These are phyloP conservation scores for Steatocranus sp. DNA, from an alignment of 2,797 vertebrate species.

Conservation along the genomic window DNA sequence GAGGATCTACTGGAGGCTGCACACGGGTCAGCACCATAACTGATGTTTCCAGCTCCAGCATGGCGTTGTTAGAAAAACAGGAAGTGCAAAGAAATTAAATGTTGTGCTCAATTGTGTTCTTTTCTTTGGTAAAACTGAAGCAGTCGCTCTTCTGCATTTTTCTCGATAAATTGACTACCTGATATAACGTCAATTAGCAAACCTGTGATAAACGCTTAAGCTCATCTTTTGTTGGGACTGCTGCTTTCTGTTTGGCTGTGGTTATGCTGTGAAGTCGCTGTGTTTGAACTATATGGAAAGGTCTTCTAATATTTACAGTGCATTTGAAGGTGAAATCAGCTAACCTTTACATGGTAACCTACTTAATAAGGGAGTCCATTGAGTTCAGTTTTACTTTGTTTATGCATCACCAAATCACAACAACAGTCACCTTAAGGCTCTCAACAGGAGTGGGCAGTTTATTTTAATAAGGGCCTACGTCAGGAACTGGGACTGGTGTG, in stretches of 20 bases:
- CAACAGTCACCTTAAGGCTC: neutral
- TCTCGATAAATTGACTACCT: neutral
- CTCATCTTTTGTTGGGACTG: neutral
- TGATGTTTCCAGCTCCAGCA: constrained; percentile 57
- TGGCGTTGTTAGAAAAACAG: constrained; percentile 7
- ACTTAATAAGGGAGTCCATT: neutral
- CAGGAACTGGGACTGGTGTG: neutral
- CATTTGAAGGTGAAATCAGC: neutral
- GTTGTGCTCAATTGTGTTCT: neutral
- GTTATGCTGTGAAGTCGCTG: neutral
- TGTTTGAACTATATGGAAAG: neutral
- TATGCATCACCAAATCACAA: neutral
- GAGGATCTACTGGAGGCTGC: constrained; percentile 63
- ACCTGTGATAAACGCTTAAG: neutral
- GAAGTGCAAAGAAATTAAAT: neutral
- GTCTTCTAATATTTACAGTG: neutral
- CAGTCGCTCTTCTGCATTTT: neutral
- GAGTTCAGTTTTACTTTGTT: neutral
- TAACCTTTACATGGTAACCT: neutral
- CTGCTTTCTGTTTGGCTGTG: neutral
- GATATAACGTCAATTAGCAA: neutral
- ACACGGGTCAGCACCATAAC: constrained; percentile 58
- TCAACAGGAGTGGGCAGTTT: neutral
- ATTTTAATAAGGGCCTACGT: neutral
- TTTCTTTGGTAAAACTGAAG: neutral